Percentiles rank a stretch among this genome's conserved stretches.
Conservation (phyloP, 2,888 invertebrate species). For the Chymomyza fuscimana region DNA sequence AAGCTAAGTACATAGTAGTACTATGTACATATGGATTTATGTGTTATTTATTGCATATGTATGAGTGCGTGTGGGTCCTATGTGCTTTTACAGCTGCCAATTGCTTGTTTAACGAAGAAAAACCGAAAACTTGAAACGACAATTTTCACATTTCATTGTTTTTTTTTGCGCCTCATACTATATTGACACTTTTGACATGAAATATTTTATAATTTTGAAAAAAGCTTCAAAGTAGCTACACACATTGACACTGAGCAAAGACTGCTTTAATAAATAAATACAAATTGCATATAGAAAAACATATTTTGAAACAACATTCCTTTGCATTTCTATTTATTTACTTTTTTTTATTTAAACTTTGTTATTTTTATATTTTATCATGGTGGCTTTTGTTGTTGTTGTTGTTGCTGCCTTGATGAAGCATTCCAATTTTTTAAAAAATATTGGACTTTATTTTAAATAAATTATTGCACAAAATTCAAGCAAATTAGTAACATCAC, state of each 20-base stretch:
- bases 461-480: background rate
- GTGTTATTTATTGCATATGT: slow-evolving; percentile 37
- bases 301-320: background rate
- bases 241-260: slow-evolving; percentile 13
- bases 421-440: background rate
- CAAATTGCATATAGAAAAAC: slow-evolving; percentile 16
- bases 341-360: background rate
- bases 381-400: background rate
- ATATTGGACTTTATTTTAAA: background rate
- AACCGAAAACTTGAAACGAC: slow-evolving; percentile 32
- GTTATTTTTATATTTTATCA: background rate
- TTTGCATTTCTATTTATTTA: slow-evolving; percentile 6
- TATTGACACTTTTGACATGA: slow-evolving; percentile 70
- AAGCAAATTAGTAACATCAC: background rate
- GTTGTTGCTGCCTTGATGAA: background rate
- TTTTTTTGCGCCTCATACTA: slow-evolving; percentile 27
- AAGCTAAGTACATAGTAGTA: slow-evolving; percentile 33
- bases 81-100: slow-evolving; percentile 35
- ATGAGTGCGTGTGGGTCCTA: slow-evolving; percentile 16
- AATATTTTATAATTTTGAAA: slow-evolving; percentile 33
- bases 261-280: slow-evolving; percentile 5
- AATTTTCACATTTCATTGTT: slow-evolving; percentile 45
- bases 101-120: slow-evolving; percentile 11
- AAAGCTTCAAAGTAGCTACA: slow-evolving; percentile 6
- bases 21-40: slow-evolving; percentile 12